Evolutionary conservation across 2,113 vertebrate genomes (phyloP).

Genomic region (Oryzias curvinotus): DNA sequence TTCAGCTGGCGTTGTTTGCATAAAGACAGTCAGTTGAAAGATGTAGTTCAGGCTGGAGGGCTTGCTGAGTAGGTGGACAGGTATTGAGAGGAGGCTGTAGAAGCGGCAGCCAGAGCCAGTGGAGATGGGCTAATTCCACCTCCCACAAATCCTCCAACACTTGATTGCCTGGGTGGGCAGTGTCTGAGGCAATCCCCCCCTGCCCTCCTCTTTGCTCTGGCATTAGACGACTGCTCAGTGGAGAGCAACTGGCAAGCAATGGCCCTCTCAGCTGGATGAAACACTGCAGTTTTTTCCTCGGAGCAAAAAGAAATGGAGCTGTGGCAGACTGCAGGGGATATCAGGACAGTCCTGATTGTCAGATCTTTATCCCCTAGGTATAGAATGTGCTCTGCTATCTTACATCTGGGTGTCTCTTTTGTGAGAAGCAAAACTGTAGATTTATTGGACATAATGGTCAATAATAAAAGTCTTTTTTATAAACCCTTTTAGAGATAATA

Average conservation of each 20-base stretch:
- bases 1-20: constrained; percentile 32
- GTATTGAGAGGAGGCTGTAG: constrained; percentile 62
- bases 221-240: constrained; percentile 66
- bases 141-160: constrained; percentile 73
- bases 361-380: constrained; percentile 35
- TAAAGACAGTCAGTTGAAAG: constrained; percentile 55
- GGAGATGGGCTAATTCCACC: constrained; percentile 66
- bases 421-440: background rate
- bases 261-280: constrained; percentile 70
- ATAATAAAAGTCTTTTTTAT: constrained; percentile 2
- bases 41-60: constrained; percentile 56
- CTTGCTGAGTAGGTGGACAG: constrained; percentile 63
- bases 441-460: constrained; percentile 8
- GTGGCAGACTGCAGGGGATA: constrained; percentile 48
- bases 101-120: constrained; percentile 52
- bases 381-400: constrained; percentile 36
- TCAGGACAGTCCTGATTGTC: constrained; percentile 43
- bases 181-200: constrained; percentile 65
- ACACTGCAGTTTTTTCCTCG: constrained; percentile 53
- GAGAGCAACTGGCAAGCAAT: constrained; percentile 68
- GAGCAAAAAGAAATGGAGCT: constrained; percentile 58
- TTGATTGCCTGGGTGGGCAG: constrained; percentile 74
- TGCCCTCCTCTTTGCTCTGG: constrained; percentile 67
- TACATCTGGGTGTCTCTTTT: constrained; percentile 27
- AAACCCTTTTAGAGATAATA: constrained; percentile 3